Evolutionary conservation across 2,797 vertebrate genomes (phyloP).

Genomic region (Enteromius anoplus): DNA sequence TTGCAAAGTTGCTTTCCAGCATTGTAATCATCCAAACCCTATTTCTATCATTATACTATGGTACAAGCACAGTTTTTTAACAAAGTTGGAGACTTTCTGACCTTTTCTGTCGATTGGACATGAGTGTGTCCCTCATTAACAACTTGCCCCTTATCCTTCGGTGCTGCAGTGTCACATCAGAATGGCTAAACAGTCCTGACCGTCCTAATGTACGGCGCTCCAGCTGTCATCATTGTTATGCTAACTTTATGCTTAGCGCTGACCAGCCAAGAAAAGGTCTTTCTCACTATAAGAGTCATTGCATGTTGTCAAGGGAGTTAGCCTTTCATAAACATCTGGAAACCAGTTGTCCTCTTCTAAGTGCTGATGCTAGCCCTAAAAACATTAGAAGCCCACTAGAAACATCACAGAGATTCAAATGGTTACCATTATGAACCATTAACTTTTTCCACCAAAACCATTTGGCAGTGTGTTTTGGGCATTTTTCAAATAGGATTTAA

Average conservation of each 20-base stretch:
- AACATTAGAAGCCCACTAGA: too few relatives aligned
- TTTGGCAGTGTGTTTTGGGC: too few relatives aligned
- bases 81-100: not conserved
- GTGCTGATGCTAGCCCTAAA: not conserved
- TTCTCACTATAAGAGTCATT: conserved; percentile 19
- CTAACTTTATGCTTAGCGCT: conserved; percentile 44
- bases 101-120: conserved; percentile 19
- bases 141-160: not conserved
- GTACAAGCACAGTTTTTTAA: not conserved
- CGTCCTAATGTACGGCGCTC: conserved; percentile 15
- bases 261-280: conserved; percentile 36
- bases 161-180: conserved; percentile 14
- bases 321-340: conserved; percentile 29
- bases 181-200: conserved; percentile 30
- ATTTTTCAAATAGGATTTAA: too few relatives aligned
- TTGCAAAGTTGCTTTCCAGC: not conserved
- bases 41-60: not conserved
- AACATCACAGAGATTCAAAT: too few relatives aligned
- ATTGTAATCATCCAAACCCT: not conserved
- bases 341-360: not conserved
- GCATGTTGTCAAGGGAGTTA: conserved; percentile 31
- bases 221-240: conserved; percentile 49
- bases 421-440: too few relatives aligned
- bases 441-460: too few relatives aligned
- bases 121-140: conserved; percentile 18